Evolutionary conservation across 2,888 invertebrate species (phyloP), one percentile per base, ranked within the genome.

Genomic region (Drosophila meridiana): DNA sequence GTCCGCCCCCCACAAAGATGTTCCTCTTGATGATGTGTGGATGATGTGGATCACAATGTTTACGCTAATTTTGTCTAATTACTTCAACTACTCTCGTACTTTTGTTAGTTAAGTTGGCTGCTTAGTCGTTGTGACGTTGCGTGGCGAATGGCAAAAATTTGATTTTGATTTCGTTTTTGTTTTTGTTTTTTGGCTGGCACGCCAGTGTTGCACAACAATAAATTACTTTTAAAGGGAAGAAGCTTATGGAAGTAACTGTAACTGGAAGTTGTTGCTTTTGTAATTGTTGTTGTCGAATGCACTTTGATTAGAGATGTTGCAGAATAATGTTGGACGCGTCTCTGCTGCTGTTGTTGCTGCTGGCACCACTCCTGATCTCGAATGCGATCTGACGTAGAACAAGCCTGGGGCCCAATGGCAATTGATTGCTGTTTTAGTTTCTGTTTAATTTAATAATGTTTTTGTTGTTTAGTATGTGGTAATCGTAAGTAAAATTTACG

Each of bases 401-500:
- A 61, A 55, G 55, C 48, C 79, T 55, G 30, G 52, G 38, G 58
- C 42, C 71, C 64, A 63, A 78, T 72, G 63, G 66, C 56, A 71
- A 62, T 40, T 38, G 56, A 30, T 36, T 65, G 58, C 50, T 48
- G 45, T 73, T 73, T 74, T 52, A 59, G 42, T 73, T 87, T 82
- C 89, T 84, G 83, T 80, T 57, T 53, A 80, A 83, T 78, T 83
- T 80, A 80, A 70, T 59, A 80, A 76, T 58, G 66, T 69, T 71
- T 74, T 74, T 74, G 65, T 64, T 50, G 32, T 85, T 86, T 89
- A 86, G 80, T 89, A 82, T 87, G 78, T 76, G 87, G 80, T 85
- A 87, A 89, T 85, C 76, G 78, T 62, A 79, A 61, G 64, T 69
- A 55, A 75, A 87, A 87, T 85, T 70, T 79, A 83, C 82, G 82